Percentiles rank a stretch among this genome's conserved stretches.
These are phyloP conservation scores for Epistrophella euchroma DNA, from an alignment of 2,888 invertebrate species.

Conservation along the genomic window DNA sequence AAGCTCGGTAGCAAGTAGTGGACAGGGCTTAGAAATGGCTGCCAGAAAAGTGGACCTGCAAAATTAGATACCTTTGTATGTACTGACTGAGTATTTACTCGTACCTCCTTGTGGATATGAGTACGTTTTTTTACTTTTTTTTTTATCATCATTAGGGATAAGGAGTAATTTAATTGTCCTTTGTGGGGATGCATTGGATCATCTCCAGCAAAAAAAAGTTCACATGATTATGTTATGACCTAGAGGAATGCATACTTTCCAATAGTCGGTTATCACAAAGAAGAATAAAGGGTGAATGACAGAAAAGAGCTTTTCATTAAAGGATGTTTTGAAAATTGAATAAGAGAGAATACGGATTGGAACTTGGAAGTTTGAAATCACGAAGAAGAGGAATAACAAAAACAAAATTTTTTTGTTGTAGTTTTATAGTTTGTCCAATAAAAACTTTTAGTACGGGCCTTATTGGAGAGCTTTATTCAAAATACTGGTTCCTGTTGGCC, in stretches of 20 bases:
- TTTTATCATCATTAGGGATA: conserved; percentile 1
- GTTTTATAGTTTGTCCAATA: too few species aligned
- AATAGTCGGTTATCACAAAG: neutral
- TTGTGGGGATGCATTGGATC: conserved; percentile 65
- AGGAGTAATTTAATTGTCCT: conserved; percentile 65
- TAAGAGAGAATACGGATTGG: too few species aligned
- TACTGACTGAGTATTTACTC: neutral
- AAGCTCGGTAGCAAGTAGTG: neutral
- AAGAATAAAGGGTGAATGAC: neutral
- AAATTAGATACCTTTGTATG: neutral
- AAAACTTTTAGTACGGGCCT: too few species aligned
- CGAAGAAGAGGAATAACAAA: too few species aligned
- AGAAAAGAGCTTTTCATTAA: neutral
- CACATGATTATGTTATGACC: conserved; percentile 45
- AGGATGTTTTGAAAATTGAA: too few species aligned
- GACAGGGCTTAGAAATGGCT: neutral
- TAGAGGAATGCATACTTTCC: conserved; percentile 25
- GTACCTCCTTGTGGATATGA: conserved; percentile 1
- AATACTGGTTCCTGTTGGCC: too few species aligned
- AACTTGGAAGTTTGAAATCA: too few species aligned
- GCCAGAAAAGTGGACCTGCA: neutral
- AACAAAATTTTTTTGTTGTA: too few species aligned
- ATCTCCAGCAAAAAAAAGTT: conserved; percentile 28
- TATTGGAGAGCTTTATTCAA: too few species aligned
- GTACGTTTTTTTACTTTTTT: neutral